A percentile compares a stretch with the other conserved stretches of the same genome.
Conservation (phyloP, 2,797 vertebrate genomes). For the Xenops minutus region DNA sequence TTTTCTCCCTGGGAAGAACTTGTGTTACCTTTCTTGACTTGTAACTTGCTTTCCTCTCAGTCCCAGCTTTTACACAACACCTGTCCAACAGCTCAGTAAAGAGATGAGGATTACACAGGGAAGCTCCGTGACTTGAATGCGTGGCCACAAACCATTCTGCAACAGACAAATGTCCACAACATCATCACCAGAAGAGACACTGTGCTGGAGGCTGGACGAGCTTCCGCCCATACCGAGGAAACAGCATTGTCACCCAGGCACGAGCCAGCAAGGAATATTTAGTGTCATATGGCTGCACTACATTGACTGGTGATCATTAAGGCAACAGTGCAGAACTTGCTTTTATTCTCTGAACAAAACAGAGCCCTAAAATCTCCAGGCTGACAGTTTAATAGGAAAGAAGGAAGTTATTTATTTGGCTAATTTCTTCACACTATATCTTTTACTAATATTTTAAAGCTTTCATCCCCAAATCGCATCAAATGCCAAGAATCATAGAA, state of each 20-base stretch:
- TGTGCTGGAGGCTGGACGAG: background rate
- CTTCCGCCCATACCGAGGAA: background rate
- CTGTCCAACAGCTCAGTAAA: background rate
- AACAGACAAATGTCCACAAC: background rate
- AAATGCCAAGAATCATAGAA: background rate
- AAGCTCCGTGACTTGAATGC: background rate
- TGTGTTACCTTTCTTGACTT: background rate
- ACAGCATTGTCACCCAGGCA: rapidly evolving
- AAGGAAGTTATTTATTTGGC: background rate
- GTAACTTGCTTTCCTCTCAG: background rate
- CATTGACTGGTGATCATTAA: background rate
- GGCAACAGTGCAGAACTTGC: background rate
- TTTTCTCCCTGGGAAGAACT: background rate
- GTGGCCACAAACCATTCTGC: background rate
- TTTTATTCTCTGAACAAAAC: background rate
- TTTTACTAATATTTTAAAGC: background rate
- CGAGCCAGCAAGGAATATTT: background rate
- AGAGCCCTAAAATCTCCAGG: background rate
- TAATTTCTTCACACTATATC: background rate
- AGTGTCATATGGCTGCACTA: background rate
- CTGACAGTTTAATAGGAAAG: background rate
- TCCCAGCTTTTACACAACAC: background rate
- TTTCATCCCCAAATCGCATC: background rate
- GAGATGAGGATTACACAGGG: rapidly evolving
- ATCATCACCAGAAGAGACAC: background rate